Conservation (phyloP, 2,113 vertebrate species). For the Myotis brandtii region DNA sequence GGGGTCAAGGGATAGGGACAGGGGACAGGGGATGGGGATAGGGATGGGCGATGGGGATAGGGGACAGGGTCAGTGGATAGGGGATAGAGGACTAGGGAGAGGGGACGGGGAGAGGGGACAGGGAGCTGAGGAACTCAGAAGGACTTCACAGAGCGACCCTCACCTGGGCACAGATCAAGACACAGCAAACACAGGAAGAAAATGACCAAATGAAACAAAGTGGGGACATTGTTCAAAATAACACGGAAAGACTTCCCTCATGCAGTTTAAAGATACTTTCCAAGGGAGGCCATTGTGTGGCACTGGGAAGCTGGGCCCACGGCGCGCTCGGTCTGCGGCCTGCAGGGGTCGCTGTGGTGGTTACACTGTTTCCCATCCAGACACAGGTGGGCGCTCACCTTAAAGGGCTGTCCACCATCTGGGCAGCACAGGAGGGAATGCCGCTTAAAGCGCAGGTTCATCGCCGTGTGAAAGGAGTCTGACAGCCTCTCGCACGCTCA, state of each 20-base stretch:
- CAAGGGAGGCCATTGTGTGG: background rate
- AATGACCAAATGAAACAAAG: accelerated
- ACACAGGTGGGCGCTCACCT: accelerated
- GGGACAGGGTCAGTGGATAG: background rate
- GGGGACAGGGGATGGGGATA: too few species aligned
- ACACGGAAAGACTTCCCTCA: background rate
- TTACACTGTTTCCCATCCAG: accelerated
- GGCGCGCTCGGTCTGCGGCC: background rate
- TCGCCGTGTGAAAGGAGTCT: background rate
- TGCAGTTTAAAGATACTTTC: background rate
- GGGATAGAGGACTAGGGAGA: too few species aligned
- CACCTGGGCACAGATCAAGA: background rate
- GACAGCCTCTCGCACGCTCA: background rate
- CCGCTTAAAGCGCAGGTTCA: background rate
- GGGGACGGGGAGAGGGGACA: too few species aligned
- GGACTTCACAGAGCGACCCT: background rate
- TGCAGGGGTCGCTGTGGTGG: accelerated
- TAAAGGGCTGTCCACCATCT: background rate
- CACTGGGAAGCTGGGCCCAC: too few species aligned
- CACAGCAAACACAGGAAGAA: background rate
- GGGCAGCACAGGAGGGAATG: background rate
- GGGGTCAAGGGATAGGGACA: too few species aligned
- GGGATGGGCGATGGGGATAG: too few species aligned
- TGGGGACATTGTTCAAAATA: background rate
- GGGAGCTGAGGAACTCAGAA: background rate